Conservation (phyloP, 2,888 invertebrate species). For the Drosophila kambysellisi region DNA sequence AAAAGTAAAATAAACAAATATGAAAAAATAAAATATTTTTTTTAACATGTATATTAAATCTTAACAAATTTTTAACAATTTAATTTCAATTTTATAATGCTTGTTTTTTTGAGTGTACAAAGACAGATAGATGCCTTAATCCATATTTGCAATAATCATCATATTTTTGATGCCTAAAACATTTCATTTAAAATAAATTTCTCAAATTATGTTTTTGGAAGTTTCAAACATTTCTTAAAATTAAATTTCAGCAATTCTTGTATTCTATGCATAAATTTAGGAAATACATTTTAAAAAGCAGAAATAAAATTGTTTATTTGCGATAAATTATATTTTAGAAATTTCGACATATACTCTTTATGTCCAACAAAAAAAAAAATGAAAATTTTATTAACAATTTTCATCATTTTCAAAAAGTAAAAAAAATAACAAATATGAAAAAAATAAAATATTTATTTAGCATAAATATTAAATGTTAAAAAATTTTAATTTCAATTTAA, state of each 20-base stretch:
- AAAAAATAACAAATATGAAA: background rate
- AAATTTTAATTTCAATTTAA: background rate
- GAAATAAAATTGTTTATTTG: background rate
- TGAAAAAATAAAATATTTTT: background rate
- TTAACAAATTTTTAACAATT: background rate
- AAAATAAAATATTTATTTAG: background rate
- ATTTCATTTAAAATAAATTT: background rate
- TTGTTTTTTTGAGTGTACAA: too few species aligned
- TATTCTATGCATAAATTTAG: too few species aligned
- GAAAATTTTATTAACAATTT: too few species aligned
- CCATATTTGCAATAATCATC: background rate
- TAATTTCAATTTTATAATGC: background rate
- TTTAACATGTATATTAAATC: rapidly evolving
- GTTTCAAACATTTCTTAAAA: too few species aligned
- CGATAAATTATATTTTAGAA: background rate
- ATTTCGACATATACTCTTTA: background rate
- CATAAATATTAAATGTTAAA: rapidly evolving
- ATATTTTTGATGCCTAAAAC: background rate
- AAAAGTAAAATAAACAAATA: background rate
- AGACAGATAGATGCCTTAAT: too few species aligned
- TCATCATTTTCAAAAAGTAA: background rate
- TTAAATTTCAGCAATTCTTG: background rate
- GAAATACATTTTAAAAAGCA: background rate
- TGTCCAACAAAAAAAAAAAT: background rate
- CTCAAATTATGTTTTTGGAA: background rate